Evolutionary conservation across 2,113 vertebrate genomes (phyloP).

Genomic region (Psettodes erumei): DNA sequence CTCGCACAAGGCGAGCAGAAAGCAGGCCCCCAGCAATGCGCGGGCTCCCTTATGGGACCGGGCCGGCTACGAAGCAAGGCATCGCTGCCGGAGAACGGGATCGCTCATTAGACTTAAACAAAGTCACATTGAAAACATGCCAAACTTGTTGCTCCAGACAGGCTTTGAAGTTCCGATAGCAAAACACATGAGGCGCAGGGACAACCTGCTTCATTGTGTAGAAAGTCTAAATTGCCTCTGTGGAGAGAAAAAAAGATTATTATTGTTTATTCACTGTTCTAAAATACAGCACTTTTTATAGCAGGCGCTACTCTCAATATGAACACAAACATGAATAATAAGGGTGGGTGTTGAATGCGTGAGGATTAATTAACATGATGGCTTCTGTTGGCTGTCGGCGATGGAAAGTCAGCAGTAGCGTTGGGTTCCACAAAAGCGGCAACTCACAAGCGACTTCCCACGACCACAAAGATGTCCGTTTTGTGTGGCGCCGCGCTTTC

Average conservation of each 20-base stretch:
- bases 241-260: neutral
- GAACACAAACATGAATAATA: slow-evolving; percentile 32
- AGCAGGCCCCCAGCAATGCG: slow-evolving; percentile 34
- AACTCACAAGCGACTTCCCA: slow-evolving; percentile 11
- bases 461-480: neutral
- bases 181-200: slow-evolving; percentile 1
- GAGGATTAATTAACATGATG: slow-evolving; percentile 46
- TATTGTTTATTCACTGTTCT: neutral
- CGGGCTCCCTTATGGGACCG: slow-evolving; percentile 35
- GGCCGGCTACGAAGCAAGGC: slow-evolving; percentile 42
- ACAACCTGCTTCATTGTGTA: neutral
- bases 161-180: slow-evolving; percentile 26
- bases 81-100: slow-evolving; percentile 18
- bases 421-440: slow-evolving; percentile 11
- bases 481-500: neutral
- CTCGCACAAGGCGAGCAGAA: slow-evolving; percentile 38
- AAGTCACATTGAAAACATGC: slow-evolving; percentile 62
- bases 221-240: slow-evolving; percentile 1
- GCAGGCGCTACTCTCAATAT: slow-evolving; percentile 13
- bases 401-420: slow-evolving; percentile 24
- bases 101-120: slow-evolving; percentile 55
- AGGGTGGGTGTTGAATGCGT: slow-evolving; percentile 31
- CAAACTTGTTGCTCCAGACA: slow-evolving; percentile 34
- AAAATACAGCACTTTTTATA: neutral
- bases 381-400: slow-evolving; percentile 25